phyloP scores from a whole-genome alignment of 1,140 invertebrate species.

The Eriocheir sinensis region DNA sequence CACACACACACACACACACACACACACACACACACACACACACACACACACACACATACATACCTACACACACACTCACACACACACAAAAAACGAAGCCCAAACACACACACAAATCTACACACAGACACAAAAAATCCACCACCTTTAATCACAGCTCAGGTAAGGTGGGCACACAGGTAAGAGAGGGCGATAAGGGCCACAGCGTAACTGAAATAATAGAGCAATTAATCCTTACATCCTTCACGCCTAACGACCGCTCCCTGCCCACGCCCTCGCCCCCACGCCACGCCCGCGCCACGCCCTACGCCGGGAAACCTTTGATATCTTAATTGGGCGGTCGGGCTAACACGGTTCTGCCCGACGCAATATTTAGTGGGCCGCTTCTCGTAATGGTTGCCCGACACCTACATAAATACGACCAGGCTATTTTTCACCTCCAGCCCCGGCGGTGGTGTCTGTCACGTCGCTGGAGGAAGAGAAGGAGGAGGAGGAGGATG shows the following conservation, averaged over 20 bases:
- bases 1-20: conserved; percentile 27
- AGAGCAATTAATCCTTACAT: neutral
- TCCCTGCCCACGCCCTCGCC: neutral
- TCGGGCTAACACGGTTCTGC: neutral
- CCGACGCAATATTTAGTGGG: neutral
- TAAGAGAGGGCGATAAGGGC: too few relatives aligned
- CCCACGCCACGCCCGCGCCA: neutral
- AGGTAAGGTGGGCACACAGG: too few relatives aligned
- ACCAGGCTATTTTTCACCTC: neutral
- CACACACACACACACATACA: neutral
- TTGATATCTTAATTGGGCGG: neutral
- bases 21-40: neutral
- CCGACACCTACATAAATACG: neutral
- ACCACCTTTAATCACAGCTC: too few relatives aligned
- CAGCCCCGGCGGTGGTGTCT: neutral
- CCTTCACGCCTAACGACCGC: too few relatives aligned
- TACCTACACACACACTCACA: too few relatives aligned
- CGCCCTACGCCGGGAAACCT: neutral
- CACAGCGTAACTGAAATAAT: neutral
- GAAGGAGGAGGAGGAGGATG: too few relatives aligned
- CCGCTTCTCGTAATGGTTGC: neutral
- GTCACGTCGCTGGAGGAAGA: neutral
- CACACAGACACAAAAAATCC: too few relatives aligned
- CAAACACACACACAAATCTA: too few relatives aligned
- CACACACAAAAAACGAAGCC: too few relatives aligned